Evolutionary conservation across 2,113 vertebrate species (phyloP).

Genomic region (Phoenicopterus ruber): DNA sequence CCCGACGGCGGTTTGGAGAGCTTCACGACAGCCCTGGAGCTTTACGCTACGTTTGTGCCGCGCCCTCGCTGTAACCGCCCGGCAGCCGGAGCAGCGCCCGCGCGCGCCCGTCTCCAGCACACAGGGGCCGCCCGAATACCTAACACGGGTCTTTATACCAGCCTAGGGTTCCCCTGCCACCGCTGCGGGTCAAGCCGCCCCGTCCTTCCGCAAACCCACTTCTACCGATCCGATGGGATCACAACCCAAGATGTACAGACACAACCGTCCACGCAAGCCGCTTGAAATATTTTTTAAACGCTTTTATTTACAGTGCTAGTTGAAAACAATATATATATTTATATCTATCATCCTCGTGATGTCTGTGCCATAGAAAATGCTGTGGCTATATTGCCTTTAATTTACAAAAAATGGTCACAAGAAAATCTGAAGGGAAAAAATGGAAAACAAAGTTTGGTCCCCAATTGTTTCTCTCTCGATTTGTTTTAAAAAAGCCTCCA

Average conservation of each 20-base stretch:
- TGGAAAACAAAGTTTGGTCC: slow-evolving; percentile 68
- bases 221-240: accelerated
- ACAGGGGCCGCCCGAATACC: accelerated
- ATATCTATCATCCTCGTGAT: slow-evolving; percentile 66
- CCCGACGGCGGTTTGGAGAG: accelerated
- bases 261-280: background rate
- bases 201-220: background rate
- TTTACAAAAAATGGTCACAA: slow-evolving; percentile 70
- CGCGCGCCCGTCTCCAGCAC: accelerated
- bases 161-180: background rate
- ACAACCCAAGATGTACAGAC: background rate
- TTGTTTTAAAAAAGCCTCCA: slow-evolving; percentile 56
- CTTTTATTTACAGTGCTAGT: slow-evolving; percentile 74
- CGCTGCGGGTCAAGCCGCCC: background rate
- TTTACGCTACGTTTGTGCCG: accelerated
- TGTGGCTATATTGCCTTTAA: slow-evolving; percentile 62
- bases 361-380: slow-evolving; percentile 71
- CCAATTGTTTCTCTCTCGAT: slow-evolving; percentile 33
- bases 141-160: background rate
- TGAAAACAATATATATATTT: slow-evolving; percentile 76
- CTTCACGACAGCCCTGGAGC: background rate
- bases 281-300: slow-evolving; percentile 62
- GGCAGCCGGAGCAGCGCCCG: background rate
- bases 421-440: slow-evolving; percentile 46
- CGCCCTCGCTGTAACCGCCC: background rate